Evolutionary conservation across 2,888 invertebrate species (phyloP).

Genomic region (Hydropsyche betteni): DNA sequence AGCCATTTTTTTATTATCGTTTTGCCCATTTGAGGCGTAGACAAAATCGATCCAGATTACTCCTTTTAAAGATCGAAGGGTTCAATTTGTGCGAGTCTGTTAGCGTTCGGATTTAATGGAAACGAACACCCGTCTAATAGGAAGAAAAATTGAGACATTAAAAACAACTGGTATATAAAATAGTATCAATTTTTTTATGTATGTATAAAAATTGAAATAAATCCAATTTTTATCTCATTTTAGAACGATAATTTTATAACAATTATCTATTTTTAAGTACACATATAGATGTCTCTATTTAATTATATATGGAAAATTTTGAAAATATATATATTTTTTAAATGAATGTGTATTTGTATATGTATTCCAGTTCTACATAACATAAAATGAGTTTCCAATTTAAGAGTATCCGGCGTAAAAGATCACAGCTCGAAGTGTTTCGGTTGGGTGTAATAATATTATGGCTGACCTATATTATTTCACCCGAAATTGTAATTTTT

Average conservation of each 20-base stretch:
- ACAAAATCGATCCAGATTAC: slow-evolving; percentile 50
- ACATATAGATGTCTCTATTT: too few relatives aligned
- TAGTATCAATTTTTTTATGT: too few relatives aligned
- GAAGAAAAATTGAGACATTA: too few relatives aligned
- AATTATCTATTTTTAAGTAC: too few relatives aligned
- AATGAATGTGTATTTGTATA: too few relatives aligned
- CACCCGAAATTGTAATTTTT: slow-evolving; percentile 35
- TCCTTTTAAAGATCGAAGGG: slow-evolving; percentile 47
- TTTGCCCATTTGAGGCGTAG: slow-evolving; percentile 41
- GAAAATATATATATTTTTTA: too few relatives aligned
- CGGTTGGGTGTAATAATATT: slow-evolving; percentile 41
- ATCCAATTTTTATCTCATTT: too few relatives aligned
- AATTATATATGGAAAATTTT: too few relatives aligned
- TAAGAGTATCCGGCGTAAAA: slow-evolving; percentile 49
- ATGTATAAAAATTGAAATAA: too few relatives aligned
- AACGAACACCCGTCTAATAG: background rate
- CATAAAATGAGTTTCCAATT: slow-evolving; percentile 19
- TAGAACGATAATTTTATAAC: too few relatives aligned
- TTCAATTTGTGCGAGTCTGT: slow-evolving; percentile 44
- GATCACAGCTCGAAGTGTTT: slow-evolving; percentile 49
- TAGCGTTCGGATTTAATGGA: slow-evolving; percentile 30
- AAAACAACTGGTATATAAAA: too few relatives aligned
- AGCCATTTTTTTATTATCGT: slow-evolving; percentile 30
- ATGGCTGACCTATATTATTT: slow-evolving; percentile 47
- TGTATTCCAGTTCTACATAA: background rate